phyloP scores from a whole-genome alignment of 2,797 vertebrate genomes.

The Austrolebias charrua region DNA sequence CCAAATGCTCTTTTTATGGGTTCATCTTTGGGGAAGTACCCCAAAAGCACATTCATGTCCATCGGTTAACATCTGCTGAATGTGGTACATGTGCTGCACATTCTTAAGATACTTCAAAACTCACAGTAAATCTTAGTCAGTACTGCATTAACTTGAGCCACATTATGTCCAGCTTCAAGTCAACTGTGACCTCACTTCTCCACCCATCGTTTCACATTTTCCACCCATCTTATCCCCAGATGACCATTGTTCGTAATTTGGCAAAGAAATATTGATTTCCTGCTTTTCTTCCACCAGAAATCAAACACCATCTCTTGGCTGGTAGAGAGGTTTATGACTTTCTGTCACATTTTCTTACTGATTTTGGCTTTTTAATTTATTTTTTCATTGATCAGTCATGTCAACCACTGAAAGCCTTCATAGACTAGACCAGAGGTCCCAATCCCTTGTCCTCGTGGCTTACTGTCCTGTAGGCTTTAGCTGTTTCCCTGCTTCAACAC shows the following conservation, averaged over 20 bases:
- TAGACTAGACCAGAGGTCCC: too few species aligned
- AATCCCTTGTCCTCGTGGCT: too few species aligned
- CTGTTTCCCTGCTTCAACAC: too few species aligned
- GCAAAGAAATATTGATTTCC: too few species aligned
- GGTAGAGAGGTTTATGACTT: not conserved
- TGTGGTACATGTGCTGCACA: not conserved
- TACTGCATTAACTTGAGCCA: not conserved
- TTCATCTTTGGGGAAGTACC: conserved; percentile 7
- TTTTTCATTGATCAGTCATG: not conserved
- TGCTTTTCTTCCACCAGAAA: not conserved
- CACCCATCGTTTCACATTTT: not conserved
- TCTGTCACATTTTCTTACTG: conserved; percentile 1
- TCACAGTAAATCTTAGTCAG: conserved; percentile 1
- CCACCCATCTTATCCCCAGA: too few species aligned
- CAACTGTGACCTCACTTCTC: not conserved
- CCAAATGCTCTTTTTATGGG: conserved; percentile 10
- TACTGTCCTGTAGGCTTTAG: too few species aligned
- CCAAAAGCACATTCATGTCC: not conserved
- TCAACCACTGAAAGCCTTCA: too few species aligned
- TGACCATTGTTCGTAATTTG: too few species aligned
- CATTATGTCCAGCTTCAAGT: not conserved
- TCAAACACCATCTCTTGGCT: not conserved
- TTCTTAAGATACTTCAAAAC: conserved; percentile 6
- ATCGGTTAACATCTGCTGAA: not conserved
- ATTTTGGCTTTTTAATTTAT: not conserved